Conservation (phyloP, 1,140 invertebrate species). For the Solen grandis region DNA sequence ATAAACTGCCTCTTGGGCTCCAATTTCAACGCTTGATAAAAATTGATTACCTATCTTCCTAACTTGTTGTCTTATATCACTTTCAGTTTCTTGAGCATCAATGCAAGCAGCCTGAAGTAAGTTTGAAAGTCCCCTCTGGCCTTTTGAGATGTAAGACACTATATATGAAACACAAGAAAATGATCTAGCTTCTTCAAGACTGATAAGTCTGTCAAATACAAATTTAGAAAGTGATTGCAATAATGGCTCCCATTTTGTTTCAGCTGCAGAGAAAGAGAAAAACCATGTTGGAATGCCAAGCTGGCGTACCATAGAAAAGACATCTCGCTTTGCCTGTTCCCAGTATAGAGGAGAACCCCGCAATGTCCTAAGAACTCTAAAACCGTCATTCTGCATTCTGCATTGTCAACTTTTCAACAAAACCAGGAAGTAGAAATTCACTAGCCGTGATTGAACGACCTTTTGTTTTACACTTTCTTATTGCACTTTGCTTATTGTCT, state of each 20-base stretch:
- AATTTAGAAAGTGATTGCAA: conserved; percentile 33
- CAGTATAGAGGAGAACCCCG: conserved; percentile 58
- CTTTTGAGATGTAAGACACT: conserved; percentile 60
- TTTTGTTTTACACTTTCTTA: conserved; percentile 57
- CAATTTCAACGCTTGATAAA: conserved; percentile 37
- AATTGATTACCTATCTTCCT: conserved; percentile 40
- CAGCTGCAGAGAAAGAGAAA: too few species aligned
- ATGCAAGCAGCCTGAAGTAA: conserved; percentile 53
- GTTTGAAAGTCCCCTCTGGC: conserved; percentile 61
- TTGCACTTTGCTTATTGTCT: conserved; percentile 52
- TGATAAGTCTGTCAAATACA: conserved; percentile 7
- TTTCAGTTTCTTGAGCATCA: conserved; percentile 51
- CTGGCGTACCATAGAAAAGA: conserved; percentile 62
- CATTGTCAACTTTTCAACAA: conserved; percentile 50
- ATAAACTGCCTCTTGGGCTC: conserved; percentile 58
- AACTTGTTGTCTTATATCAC: conserved; percentile 51
- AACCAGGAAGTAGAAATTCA: conserved; percentile 34
- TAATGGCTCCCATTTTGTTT: too few species aligned
- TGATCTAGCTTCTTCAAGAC: conserved; percentile 28
- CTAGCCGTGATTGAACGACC: conserved; percentile 53
- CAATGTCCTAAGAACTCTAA: conserved; percentile 53
- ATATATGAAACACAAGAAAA: conserved; percentile 65
- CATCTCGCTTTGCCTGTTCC: conserved; percentile 54
- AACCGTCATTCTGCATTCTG: conserved; percentile 66
- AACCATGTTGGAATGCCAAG: conserved; percentile 56